Base-by-base conservation (phyloP, 2,888 invertebrate genomes). In the Corythucha ciliata region DNA sequence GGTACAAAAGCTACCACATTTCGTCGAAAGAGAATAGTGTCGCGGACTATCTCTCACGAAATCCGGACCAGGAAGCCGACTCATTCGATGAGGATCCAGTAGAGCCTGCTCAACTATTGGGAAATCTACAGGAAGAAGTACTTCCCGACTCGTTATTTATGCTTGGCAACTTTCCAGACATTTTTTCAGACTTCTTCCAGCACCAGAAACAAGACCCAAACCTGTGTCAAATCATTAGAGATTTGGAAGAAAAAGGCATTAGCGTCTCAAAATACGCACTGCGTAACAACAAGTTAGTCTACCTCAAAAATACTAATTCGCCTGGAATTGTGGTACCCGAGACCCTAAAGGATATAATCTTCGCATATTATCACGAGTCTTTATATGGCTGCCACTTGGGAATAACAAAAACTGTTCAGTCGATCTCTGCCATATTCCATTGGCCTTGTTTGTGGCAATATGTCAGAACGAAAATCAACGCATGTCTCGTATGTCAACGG, bases 11-110 rank as follows among this genome's bases (percentile, higher is more conserved):
- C 2, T 33, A 44, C 14, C 44, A 44, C 12, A 33, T 44, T 6
- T 29, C 27, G 21, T 27, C 29, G 29, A 27, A 14, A 20, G 18
- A 16, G 10, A 44, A 44, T 16, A 21, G 29, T 3, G 10, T 44
- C 12, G 27, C 44, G 18, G 44, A 44, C n/a, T 44, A 44, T n/a
- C 44, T 44, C 16, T 44, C 44, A 16, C 16, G 44, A n/a, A 44
- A 44, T 29, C n/a, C n/a, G n/a, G n/a, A 29, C 29, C 10, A 29
- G 12, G 29, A 29, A n/a, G 10, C 8, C 8, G 29, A 29, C 29
- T 10, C 10, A 29, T 29, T 12, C 29, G 10, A n/a, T 8, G 12
- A 29, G 29, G 29, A 26, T 10, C 6, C 27, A n/a, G 29, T 29
- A 21, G 29, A 26, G 29, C 40, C 40, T n/a, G 25, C 22, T n/a